phyloP scores from a whole-genome alignment of 2,797 vertebrate genomes.

The Helostoma temminkii region DNA sequence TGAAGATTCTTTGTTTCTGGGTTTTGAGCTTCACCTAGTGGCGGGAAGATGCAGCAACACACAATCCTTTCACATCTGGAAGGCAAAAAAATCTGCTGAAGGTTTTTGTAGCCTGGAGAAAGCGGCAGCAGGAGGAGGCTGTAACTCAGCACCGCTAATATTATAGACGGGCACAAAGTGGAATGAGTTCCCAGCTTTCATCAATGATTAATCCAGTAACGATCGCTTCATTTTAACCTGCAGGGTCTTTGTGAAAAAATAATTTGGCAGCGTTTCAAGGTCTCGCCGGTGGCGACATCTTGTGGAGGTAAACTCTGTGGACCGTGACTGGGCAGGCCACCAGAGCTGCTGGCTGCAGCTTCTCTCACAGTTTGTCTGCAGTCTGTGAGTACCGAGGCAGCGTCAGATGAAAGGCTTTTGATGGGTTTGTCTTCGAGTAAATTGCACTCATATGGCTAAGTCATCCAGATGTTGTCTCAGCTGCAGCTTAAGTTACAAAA shows the following conservation, averaged over 20 bases:
- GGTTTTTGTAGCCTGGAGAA: neutral
- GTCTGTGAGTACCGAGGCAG: slow-evolving; percentile 10
- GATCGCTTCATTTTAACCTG: slow-evolving; percentile 9
- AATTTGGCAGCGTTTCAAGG: slow-evolving; percentile 49
- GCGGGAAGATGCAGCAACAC: slow-evolving; percentile 32
- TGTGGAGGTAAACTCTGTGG: slow-evolving; percentile 52
- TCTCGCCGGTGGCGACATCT: slow-evolving; percentile 70
- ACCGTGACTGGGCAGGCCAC: slow-evolving; percentile 14
- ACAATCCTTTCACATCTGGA: slow-evolving; percentile 48
- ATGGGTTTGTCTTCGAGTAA: slow-evolving; percentile 13
- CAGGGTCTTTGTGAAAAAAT: neutral
- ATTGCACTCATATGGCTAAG: slow-evolving; percentile 43
- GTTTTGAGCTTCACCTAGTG: slow-evolving; percentile 65
- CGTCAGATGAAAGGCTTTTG: slow-evolving; percentile 33
- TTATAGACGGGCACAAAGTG: neutral
- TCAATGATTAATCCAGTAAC: slow-evolving; percentile 15
- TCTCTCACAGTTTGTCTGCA: neutral
- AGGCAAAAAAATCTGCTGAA: neutral
- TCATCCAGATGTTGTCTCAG: slow-evolving; percentile 56
- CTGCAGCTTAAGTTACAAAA: slow-evolving; percentile 13
- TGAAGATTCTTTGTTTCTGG: neutral
- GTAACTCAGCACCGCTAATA: slow-evolving; percentile 49
- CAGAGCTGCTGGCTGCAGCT: slow-evolving; percentile 2
- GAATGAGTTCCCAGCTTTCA: slow-evolving; percentile 35
- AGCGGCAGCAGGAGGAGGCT: slow-evolving; percentile 4